These are phyloP conservation scores for Lycaena phlaeas DNA, from an alignment of 2,888 invertebrate genomes.

Conservation along the genomic window DNA sequence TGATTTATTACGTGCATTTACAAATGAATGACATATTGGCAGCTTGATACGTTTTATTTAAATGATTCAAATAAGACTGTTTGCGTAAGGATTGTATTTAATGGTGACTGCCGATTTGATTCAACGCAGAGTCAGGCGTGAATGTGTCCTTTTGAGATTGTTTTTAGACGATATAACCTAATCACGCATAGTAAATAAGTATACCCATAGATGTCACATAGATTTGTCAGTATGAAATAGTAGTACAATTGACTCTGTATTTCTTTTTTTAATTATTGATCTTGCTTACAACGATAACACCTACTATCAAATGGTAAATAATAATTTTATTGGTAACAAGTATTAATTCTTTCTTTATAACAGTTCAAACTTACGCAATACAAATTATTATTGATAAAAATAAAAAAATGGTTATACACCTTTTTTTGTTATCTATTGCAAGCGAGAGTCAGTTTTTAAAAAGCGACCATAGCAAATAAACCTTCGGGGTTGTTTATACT, in stretches of 20 bases:
- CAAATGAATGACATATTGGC: slow-evolving; percentile 27
- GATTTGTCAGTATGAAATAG: not conserved
- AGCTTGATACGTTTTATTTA: slow-evolving; percentile 36
- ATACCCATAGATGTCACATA: not conserved
- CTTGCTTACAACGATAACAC: too few species aligned
- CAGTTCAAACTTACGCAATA: too few species aligned
- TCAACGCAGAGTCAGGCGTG: not conserved
- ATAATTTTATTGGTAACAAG: too few species aligned
- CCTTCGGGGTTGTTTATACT: too few species aligned
- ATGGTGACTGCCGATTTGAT: slow-evolving; percentile 50
- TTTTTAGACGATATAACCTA: not conserved
- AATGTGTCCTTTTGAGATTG: not conserved
- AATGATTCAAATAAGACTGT: slow-evolving; percentile 55
- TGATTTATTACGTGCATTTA: slow-evolving; percentile 50
- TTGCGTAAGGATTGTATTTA: slow-evolving; percentile 48
- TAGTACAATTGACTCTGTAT: slow-evolving; percentile 3
- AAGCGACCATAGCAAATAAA: not conserved
- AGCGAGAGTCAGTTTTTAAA: too few species aligned
- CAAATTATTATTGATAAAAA: too few species aligned
- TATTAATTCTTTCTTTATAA: too few species aligned
- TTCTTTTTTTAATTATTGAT: too few species aligned
- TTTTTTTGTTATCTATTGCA: too few species aligned
- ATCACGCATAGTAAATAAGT: slow-evolving; percentile 3
- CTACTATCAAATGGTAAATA: too few species aligned
- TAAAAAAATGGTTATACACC: too few species aligned